Conservation (phyloP, 2,888 invertebrate genomes). For the Ophion ellenae region DNA sequence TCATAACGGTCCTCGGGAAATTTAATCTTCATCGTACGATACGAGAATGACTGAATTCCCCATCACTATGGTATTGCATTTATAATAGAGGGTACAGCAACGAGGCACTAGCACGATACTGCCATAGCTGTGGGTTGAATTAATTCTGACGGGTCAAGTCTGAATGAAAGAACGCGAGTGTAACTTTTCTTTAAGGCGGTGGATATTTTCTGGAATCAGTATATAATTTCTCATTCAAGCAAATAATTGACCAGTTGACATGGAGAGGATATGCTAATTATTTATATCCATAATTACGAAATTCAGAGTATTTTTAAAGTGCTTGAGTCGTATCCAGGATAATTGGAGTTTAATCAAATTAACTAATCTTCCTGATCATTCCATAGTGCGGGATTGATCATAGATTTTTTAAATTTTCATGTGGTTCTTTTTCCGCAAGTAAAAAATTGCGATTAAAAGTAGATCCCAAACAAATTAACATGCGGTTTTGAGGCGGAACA, state of each 20-base stretch:
- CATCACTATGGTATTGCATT: conserved; percentile 19
- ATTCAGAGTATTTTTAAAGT: too few species aligned
- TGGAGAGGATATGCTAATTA: not conserved
- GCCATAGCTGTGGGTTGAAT: not conserved
- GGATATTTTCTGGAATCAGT: too few species aligned
- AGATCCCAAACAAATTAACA: too few species aligned
- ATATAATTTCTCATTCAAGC: too few species aligned
- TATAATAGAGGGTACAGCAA: conserved; percentile 25
- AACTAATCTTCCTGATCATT: too few species aligned
- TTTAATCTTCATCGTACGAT: conserved; percentile 13
- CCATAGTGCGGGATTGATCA: too few species aligned
- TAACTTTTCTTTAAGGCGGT: not conserved
- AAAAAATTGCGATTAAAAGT: too few species aligned
- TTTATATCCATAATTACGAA: not conserved
- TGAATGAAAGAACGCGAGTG: conserved; percentile 2
- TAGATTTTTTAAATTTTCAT: too few species aligned
- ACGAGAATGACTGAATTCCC: conserved; percentile 38
- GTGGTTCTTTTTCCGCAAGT: too few species aligned
- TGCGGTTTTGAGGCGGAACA: too few species aligned
- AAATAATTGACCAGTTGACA: not conserved
- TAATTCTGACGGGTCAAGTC: conserved; percentile 35
- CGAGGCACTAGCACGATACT: conserved; percentile 11
- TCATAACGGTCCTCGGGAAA: conserved; percentile 24
- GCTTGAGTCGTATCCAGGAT: too few species aligned
- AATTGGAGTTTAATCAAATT: too few species aligned